Evolutionary conservation across 2,888 invertebrate genomes (phyloP).

Genomic region (Idaea biselata): DNA sequence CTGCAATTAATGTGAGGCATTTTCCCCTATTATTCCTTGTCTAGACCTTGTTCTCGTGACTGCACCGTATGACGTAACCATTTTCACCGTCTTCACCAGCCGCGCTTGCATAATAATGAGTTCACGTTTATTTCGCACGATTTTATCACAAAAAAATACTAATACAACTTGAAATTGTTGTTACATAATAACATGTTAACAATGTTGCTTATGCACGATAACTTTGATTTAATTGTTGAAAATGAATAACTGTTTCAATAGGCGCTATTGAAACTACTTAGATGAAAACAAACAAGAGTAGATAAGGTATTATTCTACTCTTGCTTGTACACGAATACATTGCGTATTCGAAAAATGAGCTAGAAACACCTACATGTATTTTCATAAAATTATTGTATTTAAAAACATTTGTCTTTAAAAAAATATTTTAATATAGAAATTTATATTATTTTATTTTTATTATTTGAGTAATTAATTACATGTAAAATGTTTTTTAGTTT

Average conservation of each 20-base stretch:
- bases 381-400: no score
- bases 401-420: no score
- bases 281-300: no score
- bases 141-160: conserved; percentile 38
- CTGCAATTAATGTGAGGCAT: not conserved
- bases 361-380: no score
- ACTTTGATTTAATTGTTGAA: conserved; percentile 1
- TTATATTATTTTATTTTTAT: no score
- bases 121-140: conserved; percentile 48
- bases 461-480: no score
- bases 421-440: no score
- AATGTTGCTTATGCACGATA: conserved; percentile 14
- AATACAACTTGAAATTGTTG: conserved; percentile 28
- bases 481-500: no score
- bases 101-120: conserved; percentile 49
- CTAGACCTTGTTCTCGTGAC: conserved; percentile 36
- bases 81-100: conserved; percentile 45
- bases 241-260: not conserved
- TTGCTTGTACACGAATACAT: no score
- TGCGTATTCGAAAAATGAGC: no score
- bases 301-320: no score
- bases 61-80: conserved; percentile 45
- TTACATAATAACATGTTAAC: conserved; percentile 31
- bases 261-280: no score
- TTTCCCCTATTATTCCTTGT: conserved; percentile 30